A percentile compares a stretch with the other conserved stretches of the same genome.
These are phyloP conservation scores for Caracal caracal DNA, from an alignment of 2,113 vertebrate genomes.

Conservation along the genomic window DNA sequence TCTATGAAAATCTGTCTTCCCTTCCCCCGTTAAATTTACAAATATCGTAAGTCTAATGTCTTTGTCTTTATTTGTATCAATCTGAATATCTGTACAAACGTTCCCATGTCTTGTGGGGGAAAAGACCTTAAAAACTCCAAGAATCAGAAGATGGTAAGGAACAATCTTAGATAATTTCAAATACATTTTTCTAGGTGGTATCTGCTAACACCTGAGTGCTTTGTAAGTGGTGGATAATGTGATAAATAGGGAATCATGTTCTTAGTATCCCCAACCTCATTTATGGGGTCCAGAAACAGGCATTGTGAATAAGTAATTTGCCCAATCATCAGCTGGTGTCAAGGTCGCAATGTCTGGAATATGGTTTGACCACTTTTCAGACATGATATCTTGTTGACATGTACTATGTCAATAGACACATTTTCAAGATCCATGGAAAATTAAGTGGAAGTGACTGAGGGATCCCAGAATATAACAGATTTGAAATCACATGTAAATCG, in stretches of 20 bases:
- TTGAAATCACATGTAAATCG: background rate
- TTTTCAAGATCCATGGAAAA: background rate
- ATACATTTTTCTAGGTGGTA: background rate
- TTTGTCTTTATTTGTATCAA: background rate
- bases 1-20: constrained; percentile 2
- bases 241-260: rapidly evolving
- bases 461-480: background rate
- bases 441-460: background rate
- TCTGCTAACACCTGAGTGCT: background rate
- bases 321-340: too few relatives aligned
- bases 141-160: background rate
- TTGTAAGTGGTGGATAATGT: rapidly evolving
- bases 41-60: background rate
- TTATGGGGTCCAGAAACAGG: background rate
- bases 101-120: background rate
- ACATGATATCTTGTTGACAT: background rate
- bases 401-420: background rate
- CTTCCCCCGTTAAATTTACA: background rate
- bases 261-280: background rate
- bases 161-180: background rate
- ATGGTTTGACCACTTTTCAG: background rate
- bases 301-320: too few relatives aligned
- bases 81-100: background rate
- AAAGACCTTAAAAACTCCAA: background rate
- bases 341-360: background rate